A percentile compares a stretch with the other conserved stretches of the same genome.
Conservation (phyloP, 2,888 invertebrate genomes). For the Acronicta psi region DNA sequence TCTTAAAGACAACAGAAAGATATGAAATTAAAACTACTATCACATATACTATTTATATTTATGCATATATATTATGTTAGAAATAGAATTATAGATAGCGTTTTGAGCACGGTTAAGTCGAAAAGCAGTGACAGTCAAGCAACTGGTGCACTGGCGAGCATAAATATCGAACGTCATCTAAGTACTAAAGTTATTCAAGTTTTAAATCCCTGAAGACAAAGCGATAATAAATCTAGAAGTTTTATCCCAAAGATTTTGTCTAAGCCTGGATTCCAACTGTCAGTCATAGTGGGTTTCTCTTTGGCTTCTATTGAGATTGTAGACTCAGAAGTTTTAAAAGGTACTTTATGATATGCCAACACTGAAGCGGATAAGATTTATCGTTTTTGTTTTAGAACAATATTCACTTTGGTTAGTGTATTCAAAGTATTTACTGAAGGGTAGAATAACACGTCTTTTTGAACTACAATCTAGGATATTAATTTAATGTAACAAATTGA, state of each 20-base stretch:
- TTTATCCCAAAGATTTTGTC: slow-evolving; percentile 13
- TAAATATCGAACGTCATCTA: slow-evolving; percentile 42
- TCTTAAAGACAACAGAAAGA: slow-evolving; percentile 37
- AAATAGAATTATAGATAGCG: slow-evolving; percentile 34
- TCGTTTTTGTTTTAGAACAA: slow-evolving; percentile 10
- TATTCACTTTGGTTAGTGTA: slow-evolving; percentile 7
- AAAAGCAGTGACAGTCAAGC: slow-evolving; percentile 56
- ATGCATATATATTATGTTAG: slow-evolving; percentile 23
- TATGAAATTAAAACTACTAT: slow-evolving; percentile 54
- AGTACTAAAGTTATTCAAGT: slow-evolving; percentile 12
- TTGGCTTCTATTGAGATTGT: slow-evolving; percentile 18
- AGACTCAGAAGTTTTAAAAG: slow-evolving; percentile 16
- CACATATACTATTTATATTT: slow-evolving; percentile 51
- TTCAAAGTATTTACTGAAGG: slow-evolving; percentile 3
- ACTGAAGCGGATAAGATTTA: slow-evolving; percentile 13
- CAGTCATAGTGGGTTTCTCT: slow-evolving; percentile 13
- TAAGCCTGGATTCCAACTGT: slow-evolving; percentile 24
- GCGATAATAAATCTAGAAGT: slow-evolving; percentile 24
- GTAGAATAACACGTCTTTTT: background rate
- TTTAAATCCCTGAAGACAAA: slow-evolving; percentile 19
- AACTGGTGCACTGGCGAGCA: slow-evolving; percentile 48
- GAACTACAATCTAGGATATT: too few relatives aligned
- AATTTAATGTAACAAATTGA: too few relatives aligned
- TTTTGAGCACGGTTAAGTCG: slow-evolving; percentile 52
- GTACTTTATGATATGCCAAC: slow-evolving; percentile 15